Percentiles rank a stretch among this genome's conserved stretches.
These are phyloP conservation scores for Catonia carolina DNA, from an alignment of 2,888 invertebrate species.

Conservation along the genomic window DNA sequence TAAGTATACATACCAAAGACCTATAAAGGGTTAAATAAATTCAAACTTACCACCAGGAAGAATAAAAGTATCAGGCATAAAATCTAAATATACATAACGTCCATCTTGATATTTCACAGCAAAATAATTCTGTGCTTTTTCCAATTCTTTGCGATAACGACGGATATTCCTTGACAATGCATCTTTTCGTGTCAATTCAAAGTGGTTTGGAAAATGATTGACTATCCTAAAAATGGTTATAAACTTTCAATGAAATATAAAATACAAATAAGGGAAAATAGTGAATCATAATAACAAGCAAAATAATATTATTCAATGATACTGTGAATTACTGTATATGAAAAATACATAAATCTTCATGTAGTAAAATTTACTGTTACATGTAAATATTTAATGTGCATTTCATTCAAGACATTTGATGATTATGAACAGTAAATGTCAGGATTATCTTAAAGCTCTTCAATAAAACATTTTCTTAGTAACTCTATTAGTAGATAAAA, in stretches of 20 bases:
- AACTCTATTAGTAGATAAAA: too few relatives aligned
- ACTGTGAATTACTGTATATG: too few relatives aligned
- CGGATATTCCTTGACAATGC: constrained; percentile 93
- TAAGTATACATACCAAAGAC: too few relatives aligned
- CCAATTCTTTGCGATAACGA: constrained; percentile 84
- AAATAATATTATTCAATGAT: too few relatives aligned
- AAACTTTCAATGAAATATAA: neutral
- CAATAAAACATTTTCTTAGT: too few relatives aligned
- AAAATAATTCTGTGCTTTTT: constrained; percentile 78
- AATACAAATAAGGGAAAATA: neutral
- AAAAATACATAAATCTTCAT: neutral
- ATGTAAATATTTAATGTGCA: too few relatives aligned
- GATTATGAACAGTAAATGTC: too few relatives aligned
- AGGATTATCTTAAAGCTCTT: too few relatives aligned
- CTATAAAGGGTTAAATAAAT: too few relatives aligned
- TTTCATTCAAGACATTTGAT: too few relatives aligned
- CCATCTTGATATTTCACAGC: constrained; percentile 76
- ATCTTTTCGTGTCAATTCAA: constrained; percentile 92
- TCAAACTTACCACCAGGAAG: constrained; percentile 60
- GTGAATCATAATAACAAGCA: too few relatives aligned
- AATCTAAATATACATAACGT: constrained; percentile 77
- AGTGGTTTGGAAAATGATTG: constrained; percentile 95
- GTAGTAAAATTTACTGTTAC: neutral
- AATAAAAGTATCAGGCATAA: constrained; percentile 89
- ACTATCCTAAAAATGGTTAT: constrained; percentile 73